Evolutionary conservation across 2,797 vertebrate species (phyloP), one percentile per base, ranked within the genome.

Genomic region (Phataginus tetradactyla): DNA sequence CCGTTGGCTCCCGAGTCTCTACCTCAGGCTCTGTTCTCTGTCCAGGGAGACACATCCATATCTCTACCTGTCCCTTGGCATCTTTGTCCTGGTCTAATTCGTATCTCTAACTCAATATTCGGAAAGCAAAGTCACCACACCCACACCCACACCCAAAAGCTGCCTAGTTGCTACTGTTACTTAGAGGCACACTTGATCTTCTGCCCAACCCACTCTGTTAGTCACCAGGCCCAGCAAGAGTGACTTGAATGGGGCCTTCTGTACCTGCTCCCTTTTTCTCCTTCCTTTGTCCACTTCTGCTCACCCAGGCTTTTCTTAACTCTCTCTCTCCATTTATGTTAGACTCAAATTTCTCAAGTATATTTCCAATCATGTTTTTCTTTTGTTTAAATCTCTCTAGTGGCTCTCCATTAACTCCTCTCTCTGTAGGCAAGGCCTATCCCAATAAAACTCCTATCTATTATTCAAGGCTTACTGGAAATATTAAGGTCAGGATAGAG

Each of bases 321-420:
- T 72, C n/a, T 87, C 1, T 23, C 39, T 84, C 80, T 25, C 45
- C n/a, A 55, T 13, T 32, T 51, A 64, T 29, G 6, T 55, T 80
- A 75, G 79, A 79, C 34, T 37, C 20, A 8, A 51, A 59, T 42
- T 75, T 85, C 59, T 71, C 66, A 89, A 7, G 34, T 7, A 1
- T 3, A 78, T 69, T 95, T 92, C 53, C 7, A 45, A 5, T 61
- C 53, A 37, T 3, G 17, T 39, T 11, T 95, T 74, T n/a, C 59
- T 75, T 79, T 90, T 69, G 4, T 61, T 69, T 45, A 92, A 63
- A 78, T 51, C 5, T 63, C 25, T 91, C 45, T 37, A 55, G 11
- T 71, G 37, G 5, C 23, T 49, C 15, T 34, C 20, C 20, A 66
- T 11, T 72, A 69, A 45, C 34, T 91, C 45, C 32, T 68, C 32